Percentiles rank a stretch among this genome's conserved stretches.
Evolutionary conservation across 2,113 vertebrate genomes (phyloP).

Genomic region (Callipepla californica): DNA sequence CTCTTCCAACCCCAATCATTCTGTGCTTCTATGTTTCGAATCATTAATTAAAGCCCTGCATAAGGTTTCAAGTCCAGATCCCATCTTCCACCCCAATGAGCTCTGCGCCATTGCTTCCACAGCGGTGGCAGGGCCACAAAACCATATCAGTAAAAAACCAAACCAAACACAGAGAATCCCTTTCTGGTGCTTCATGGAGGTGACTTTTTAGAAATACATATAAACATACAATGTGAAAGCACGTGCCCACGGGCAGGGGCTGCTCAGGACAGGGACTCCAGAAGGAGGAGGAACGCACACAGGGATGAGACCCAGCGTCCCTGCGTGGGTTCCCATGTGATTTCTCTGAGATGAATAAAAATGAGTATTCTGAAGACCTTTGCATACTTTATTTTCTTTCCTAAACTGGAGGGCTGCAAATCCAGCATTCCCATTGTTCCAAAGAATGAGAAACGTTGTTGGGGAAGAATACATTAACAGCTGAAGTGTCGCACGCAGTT

Average conservation of each 20-base stretch:
- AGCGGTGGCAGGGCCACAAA: fast-evolving
- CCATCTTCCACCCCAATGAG: fast-evolving
- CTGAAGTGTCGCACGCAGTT: neutral
- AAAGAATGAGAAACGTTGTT: neutral
- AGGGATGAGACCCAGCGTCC: neutral
- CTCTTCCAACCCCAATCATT: neutral
- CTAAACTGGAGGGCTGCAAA: neutral
- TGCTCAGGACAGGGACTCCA: neutral
- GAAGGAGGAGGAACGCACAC: fast-evolving
- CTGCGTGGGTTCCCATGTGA: neutral
- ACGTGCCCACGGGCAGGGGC: neutral
- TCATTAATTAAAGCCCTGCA: fast-evolving
- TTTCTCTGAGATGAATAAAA: neutral
- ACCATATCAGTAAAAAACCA: fast-evolving
- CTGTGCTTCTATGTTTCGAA: neutral
- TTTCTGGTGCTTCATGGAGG: neutral
- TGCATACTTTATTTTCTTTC: neutral
- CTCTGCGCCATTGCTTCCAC: neutral
- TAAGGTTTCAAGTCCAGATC: fast-evolving
- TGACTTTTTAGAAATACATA: neutral
- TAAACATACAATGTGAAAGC: neutral
- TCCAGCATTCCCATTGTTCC: neutral
- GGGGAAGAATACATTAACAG: neutral
- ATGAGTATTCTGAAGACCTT: neutral
- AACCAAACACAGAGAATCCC: fast-evolving